Evolutionary conservation across 2,888 invertebrate species (phyloP).

Genomic region (Prosopocoilus inquinatus): DNA sequence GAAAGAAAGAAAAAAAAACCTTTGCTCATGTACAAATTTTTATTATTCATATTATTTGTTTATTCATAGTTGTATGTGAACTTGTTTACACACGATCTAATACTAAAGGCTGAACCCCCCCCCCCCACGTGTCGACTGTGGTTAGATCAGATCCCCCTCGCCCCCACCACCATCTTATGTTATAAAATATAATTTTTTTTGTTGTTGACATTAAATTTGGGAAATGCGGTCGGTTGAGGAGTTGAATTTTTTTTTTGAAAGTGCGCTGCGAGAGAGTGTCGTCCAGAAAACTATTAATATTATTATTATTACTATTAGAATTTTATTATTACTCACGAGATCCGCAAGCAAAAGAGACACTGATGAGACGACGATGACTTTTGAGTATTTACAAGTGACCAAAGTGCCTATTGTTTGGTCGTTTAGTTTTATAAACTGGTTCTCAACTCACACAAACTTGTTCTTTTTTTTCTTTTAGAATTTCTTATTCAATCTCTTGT

Average conservation of each 20-base stretch:
- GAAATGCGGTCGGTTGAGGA: slow-evolving; percentile 2
- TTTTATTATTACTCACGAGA: slow-evolving; percentile 10
- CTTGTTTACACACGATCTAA: slow-evolving; percentile 13
- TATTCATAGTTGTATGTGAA: slow-evolving; percentile 14
- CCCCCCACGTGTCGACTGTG: no score
- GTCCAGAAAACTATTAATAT: slow-evolving; percentile 3
- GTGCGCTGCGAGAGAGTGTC: slow-evolving; percentile 2
- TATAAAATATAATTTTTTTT: no score
- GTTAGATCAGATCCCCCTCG: no score
- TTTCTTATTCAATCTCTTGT: neutral
- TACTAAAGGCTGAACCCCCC: neutral
- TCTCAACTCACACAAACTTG: slow-evolving; percentile 8
- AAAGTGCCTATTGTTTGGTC: slow-evolving; percentile 48
- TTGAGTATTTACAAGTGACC: slow-evolving; percentile 35
- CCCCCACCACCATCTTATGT: no score
- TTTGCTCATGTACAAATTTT: slow-evolving; percentile 23
- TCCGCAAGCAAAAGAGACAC: slow-evolving; percentile 8
- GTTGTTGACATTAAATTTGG: slow-evolving; percentile 4
- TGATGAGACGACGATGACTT: slow-evolving; percentile 18
- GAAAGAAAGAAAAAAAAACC: slow-evolving; percentile 5
- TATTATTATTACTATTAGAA: slow-evolving; percentile 5
- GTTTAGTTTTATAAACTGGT: slow-evolving; percentile 33
- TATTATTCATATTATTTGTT: slow-evolving; percentile 15
- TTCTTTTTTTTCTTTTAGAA: no score
- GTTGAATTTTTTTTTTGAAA: slow-evolving; percentile 5